Evolutionary conservation across 2,888 invertebrate genomes (phyloP).

Genomic region (Trachelus troglodyta): DNA sequence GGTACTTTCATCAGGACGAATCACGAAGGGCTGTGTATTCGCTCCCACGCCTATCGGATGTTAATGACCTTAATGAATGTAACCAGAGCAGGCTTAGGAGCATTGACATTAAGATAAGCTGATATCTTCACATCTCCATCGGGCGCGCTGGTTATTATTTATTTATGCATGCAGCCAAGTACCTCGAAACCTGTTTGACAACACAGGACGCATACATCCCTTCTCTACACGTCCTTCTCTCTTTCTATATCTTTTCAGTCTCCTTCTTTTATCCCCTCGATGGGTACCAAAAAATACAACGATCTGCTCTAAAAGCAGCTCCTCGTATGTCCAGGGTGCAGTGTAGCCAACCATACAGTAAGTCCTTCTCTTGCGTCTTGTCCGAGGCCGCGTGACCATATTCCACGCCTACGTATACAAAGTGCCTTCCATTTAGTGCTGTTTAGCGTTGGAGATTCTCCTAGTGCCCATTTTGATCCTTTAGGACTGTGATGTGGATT

Average conservation of each 20-base stretch:
- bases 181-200: constrained; percentile 55
- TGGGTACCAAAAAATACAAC: not conserved
- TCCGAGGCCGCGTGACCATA: not conserved
- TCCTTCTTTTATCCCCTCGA: not conserved
- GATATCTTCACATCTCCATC: constrained; percentile 52
- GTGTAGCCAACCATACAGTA: not conserved
- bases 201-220: constrained; percentile 32
- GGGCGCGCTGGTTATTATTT: constrained; percentile 56
- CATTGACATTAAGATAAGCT: constrained; percentile 58
- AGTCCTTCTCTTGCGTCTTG: not conserved
- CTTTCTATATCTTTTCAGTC: not conserved
- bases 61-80: constrained; percentile 61
- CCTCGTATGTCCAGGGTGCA: not conserved
- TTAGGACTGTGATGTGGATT: not conserved
- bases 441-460: not conserved
- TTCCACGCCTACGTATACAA: not conserved
- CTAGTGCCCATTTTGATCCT: not conserved
- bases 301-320: not conserved
- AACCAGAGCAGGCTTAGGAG: constrained; percentile 48
- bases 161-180: constrained; percentile 55
- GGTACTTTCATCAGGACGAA: not conserved
- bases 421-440: not conserved
- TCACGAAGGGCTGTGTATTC: constrained; percentile 5
- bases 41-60: constrained; percentile 53
- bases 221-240: constrained; percentile 41